A percentile compares a stretch with the other conserved stretches of the same genome.
These are phyloP conservation scores for Vultur gryphus DNA, from an alignment of 2,797 vertebrate genomes.

Conservation along the genomic window DNA sequence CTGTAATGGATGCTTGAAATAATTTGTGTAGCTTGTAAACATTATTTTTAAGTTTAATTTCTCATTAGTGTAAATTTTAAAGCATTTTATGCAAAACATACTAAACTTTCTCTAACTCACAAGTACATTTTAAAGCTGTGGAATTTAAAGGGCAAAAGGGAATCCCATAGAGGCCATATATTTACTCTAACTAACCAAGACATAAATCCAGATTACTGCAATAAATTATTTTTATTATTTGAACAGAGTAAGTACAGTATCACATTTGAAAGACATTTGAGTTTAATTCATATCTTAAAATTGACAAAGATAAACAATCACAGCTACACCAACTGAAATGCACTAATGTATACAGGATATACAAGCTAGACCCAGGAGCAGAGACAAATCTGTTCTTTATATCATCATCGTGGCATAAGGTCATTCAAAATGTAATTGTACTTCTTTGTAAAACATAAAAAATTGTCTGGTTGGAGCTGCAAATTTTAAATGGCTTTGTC, in stretches of 20 bases:
- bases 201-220: conserved; percentile 86
- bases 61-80: conserved; percentile 21
- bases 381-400: conserved; percentile 68
- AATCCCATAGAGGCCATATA: conserved; percentile 81
- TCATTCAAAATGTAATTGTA: conserved; percentile 63
- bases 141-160: conserved; percentile 73
- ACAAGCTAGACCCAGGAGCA: conserved; percentile 48
- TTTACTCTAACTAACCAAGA: conserved; percentile 84
- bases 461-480: conserved; percentile 44
- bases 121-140: conserved; percentile 37
- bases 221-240: conserved; percentile 82
- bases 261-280: conserved; percentile 68
- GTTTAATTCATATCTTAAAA: conserved; percentile 69
- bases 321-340: conserved; percentile 48
- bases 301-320: conserved; percentile 53
- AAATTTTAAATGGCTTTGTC: conserved; percentile 59
- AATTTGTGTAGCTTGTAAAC: background rate
- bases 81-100: background rate
- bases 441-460: conserved; percentile 62
- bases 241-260: conserved; percentile 65
- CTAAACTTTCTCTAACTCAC: conserved; percentile 28
- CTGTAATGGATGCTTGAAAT: background rate
- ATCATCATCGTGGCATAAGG: conserved; percentile 56
- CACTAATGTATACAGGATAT: conserved; percentile 39
- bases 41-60: conserved; percentile 49